phyloP scores from a whole-genome alignment of 2,797 vertebrate species.

The Enteromius anoplus region DNA sequence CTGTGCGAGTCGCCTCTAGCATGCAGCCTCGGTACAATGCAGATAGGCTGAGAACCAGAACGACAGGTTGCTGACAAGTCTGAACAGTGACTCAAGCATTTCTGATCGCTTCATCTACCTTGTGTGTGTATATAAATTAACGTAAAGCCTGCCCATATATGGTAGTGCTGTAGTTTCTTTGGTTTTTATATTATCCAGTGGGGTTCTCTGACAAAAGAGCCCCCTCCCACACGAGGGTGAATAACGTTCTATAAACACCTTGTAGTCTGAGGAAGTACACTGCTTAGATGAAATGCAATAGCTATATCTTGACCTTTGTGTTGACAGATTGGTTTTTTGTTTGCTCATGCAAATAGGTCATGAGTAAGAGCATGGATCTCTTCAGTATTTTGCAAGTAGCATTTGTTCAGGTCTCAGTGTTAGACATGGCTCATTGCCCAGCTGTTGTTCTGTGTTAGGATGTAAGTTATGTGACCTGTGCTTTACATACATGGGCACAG shows the following conservation, averaged over 20 bases:
- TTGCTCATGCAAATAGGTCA: slow-evolving; percentile 26
- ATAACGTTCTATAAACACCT: background rate
- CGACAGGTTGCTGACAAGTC: slow-evolving; percentile 73
- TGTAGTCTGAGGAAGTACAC: background rate
- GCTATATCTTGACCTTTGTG: slow-evolving; percentile 8
- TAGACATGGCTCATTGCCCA: background rate
- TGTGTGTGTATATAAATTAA: background rate
- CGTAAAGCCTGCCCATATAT: background rate
- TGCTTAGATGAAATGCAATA: background rate
- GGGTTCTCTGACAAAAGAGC: background rate
- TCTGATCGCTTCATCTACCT: background rate
- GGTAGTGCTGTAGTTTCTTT: background rate
- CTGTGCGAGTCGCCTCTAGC: slow-evolving; percentile 2
- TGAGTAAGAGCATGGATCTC: background rate
- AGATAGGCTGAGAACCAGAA: slow-evolving; percentile 68
- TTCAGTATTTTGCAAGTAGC: background rate
- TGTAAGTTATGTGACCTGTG: background rate
- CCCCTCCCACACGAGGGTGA: background rate
- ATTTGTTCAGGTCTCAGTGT: background rate
- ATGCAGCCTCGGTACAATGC: slow-evolving; percentile 35
- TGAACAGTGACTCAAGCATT: slow-evolving; percentile 51
- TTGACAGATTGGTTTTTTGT: background rate
- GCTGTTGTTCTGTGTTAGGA: background rate
- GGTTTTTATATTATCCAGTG: background rate
- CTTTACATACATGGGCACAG: background rate